Percentiles rank a stretch among this genome's conserved stretches.
Evolutionary conservation across 2,797 vertebrate species (phyloP).

Genomic region (Coreius guichenoti): DNA sequence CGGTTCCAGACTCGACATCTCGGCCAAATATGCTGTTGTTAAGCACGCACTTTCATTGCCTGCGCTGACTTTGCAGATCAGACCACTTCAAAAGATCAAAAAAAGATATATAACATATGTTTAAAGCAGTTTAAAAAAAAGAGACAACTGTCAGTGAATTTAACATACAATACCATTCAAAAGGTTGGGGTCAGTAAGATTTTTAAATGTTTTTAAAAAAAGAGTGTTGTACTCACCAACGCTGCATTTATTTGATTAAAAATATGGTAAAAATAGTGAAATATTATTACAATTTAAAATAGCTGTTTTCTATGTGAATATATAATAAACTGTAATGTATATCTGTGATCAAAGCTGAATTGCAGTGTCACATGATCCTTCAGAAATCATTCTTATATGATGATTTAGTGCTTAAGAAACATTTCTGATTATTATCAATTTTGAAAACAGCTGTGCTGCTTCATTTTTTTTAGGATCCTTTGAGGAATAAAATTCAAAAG

Average conservation of each 20-base stretch:
- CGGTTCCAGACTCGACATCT: slow-evolving; percentile 79
- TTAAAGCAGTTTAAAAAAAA: background rate
- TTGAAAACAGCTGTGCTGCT: background rate
- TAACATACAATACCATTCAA: background rate
- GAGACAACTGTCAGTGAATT: background rate
- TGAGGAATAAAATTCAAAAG: background rate
- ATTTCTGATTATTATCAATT: background rate
- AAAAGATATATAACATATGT: background rate
- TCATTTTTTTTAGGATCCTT: background rate
- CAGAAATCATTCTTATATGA: background rate
- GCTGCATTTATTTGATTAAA: background rate
- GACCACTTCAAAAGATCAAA: slow-evolving; percentile 76
- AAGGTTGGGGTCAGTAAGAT: background rate
- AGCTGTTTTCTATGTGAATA: background rate
- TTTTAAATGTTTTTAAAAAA: background rate
- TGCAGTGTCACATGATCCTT: background rate
- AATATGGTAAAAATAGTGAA: too few relatives aligned
- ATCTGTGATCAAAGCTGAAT: background rate
- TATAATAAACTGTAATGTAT: background rate
- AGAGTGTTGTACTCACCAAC: too few relatives aligned
- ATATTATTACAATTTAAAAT: background rate
- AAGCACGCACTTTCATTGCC: slow-evolving; percentile 93
- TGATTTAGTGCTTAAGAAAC: background rate
- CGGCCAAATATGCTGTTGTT: slow-evolving; percentile 85
- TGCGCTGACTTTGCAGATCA: slow-evolving; percentile 93